Evolutionary conservation across 2,113 vertebrate species (phyloP).

Genomic region (Amphilophus citrinellus): DNA sequence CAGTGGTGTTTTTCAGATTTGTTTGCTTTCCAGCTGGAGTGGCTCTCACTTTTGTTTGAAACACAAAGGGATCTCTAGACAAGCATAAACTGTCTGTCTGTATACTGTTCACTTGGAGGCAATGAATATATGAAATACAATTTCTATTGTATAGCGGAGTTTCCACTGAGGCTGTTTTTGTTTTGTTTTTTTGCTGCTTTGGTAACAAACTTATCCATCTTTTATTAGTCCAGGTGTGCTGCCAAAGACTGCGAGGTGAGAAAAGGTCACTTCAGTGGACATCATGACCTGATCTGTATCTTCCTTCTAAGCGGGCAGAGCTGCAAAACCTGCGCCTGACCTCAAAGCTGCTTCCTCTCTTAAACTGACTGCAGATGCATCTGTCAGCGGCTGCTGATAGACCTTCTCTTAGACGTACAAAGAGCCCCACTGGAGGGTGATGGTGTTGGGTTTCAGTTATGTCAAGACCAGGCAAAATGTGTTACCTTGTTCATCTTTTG

Average conservation of each 20-base stretch:
- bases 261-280: constrained; percentile 70
- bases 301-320: constrained; percentile 52
- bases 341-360: constrained; percentile 71
- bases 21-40: constrained; percentile 71
- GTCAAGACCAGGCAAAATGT: constrained; percentile 74
- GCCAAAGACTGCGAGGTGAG: constrained; percentile 52
- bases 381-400: constrained; percentile 83
- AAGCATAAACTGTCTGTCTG: constrained; percentile 31
- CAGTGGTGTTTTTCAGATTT: constrained; percentile 61
- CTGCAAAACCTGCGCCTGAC: constrained; percentile 65
- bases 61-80: constrained; percentile 48
- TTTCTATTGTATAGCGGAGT: neutral
- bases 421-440: constrained; percentile 75
- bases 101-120: constrained; percentile 20
- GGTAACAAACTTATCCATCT: neutral
- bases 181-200: neutral
- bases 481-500: constrained; percentile 75
- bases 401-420: constrained; percentile 79
- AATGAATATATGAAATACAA: constrained; percentile 3
- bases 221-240: constrained; percentile 60
- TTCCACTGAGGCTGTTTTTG: neutral
- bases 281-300: constrained; percentile 69
- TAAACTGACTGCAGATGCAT: constrained; percentile 79
- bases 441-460: constrained; percentile 84
- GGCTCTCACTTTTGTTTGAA: constrained; percentile 59